phyloP scores from a whole-genome alignment of 2,113 vertebrate species.

The Suncus etruscus region DNA sequence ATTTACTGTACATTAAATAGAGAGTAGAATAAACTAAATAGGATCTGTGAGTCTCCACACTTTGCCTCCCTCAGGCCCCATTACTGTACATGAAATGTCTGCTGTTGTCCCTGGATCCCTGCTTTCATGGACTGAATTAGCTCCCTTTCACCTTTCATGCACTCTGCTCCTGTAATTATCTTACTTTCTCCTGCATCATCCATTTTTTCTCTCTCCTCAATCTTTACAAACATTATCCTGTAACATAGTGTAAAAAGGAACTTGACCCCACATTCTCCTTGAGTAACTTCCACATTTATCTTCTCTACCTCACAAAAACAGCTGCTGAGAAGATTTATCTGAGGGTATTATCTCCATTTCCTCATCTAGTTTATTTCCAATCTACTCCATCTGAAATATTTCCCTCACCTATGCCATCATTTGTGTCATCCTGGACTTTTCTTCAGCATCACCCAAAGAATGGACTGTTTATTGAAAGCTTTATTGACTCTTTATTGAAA shows the following conservation, averaged over 20 bases:
- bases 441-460: background rate
- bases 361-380: background rate
- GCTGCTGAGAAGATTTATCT: background rate
- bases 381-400: background rate
- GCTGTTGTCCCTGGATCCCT: rapidly evolving
- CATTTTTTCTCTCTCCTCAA: background rate
- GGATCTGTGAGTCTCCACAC: no score
- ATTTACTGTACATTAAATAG: background rate
- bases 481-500: background rate
- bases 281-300: background rate
- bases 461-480: background rate
- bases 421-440: background rate
- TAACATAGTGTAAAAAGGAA: background rate
- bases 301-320: background rate
- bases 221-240: background rate
- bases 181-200: background rate
- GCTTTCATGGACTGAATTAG: background rate
- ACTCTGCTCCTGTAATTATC: background rate
- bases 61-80: background rate
- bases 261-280: background rate
- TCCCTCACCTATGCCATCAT: background rate
- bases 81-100: background rate
- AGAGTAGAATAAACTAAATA: background rate
- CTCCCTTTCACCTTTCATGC: background rate
- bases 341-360: background rate